Evolutionary conservation across 2,888 invertebrate genomes (phyloP), one percentile per base, ranked within the genome.

Genomic region (Melanotus villosus): DNA sequence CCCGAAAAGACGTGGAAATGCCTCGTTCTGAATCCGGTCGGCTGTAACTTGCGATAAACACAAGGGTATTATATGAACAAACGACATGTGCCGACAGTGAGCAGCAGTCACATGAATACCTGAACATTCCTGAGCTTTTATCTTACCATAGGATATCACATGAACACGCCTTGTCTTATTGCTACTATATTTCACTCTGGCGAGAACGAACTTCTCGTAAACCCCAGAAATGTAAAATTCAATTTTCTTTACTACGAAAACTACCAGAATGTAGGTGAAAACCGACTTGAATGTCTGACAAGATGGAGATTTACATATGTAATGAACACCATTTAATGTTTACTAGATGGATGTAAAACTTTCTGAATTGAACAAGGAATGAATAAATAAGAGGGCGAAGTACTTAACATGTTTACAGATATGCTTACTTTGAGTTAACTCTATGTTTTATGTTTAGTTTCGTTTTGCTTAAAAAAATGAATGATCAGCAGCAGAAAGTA

Each of bases 31-130:
- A 38, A 38, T 38, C 38, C 38, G 12, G 14, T 12, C 38, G 14
- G 38, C 38, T 38, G 38, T 38, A 38, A 38, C 38, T 6, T 38
- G 38, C 10, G 38, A 38, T 38, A 38, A 38, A 38, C 38, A 38
- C 12, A 12, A 38, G 38, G 38, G 38, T 38, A 12, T 38, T 38
- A 12, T 38, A 38, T 38, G 14, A 12, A 38, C 38, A 38, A 38
- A 38, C 38, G 38, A 38, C 38, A 38, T 38, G 14, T 38, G 38
- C 38, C 38, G 38, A 38, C 38, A 38, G 38, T 38, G 38, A 38
- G 12, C 38, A 38, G 38, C 12, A 38, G 38, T 12, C 38, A 38
- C 38, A 38, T 38, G 38, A 38, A 38, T 38, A 38, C 14, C 38
- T 38, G 14, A 38, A 14, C 38, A 12, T 38, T 10, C 38, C 38